Evolutionary conservation across 2,888 invertebrate species (phyloP).

Genomic region (Ellobium chinense): DNA sequence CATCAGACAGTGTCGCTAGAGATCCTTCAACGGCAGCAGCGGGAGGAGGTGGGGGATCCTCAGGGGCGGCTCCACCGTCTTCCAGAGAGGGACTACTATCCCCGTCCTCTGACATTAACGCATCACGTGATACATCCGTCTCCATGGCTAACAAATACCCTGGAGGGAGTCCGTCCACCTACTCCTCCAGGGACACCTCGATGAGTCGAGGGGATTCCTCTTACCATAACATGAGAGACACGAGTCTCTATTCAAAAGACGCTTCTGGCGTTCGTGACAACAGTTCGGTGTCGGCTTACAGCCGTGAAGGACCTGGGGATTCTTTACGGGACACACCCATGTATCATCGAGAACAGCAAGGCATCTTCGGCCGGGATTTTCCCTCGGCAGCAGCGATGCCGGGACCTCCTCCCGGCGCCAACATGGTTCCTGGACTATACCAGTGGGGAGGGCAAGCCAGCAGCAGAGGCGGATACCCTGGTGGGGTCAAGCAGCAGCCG

Average conservation of each 20-base stretch:
- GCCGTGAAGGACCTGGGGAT: not conserved
- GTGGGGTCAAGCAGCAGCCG: constrained; percentile 70
- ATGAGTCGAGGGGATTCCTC: constrained; percentile 20
- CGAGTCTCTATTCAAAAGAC: constrained; percentile 30
- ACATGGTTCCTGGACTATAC: constrained; percentile 15
- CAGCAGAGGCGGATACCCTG: constrained; percentile 47
- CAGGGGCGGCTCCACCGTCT: not conserved
- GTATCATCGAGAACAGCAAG: constrained; percentile 34
- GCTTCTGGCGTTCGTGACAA: not conserved
- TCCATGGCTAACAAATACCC: constrained; percentile 30
- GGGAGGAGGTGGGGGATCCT: no score
- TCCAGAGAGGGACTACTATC: constrained; percentile 27
- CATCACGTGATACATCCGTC: not conserved
- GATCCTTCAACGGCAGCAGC: constrained; percentile 12
- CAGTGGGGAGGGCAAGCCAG: constrained; percentile 27
- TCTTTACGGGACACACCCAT: constrained; percentile 16
- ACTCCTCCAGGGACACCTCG: not conserved
- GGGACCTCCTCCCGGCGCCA: not conserved
- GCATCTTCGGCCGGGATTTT: constrained; percentile 59
- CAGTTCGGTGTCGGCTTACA: not conserved
- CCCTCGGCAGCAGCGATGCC: constrained; percentile 28
- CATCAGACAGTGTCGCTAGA: constrained; percentile 17
- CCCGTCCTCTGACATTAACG: constrained; percentile 7
- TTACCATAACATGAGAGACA: constrained; percentile 34
- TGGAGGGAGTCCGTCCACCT: constrained; percentile 26